phyloP scores from a whole-genome alignment of 2,113 vertebrate genomes.

The Seriola aureovittata region DNA sequence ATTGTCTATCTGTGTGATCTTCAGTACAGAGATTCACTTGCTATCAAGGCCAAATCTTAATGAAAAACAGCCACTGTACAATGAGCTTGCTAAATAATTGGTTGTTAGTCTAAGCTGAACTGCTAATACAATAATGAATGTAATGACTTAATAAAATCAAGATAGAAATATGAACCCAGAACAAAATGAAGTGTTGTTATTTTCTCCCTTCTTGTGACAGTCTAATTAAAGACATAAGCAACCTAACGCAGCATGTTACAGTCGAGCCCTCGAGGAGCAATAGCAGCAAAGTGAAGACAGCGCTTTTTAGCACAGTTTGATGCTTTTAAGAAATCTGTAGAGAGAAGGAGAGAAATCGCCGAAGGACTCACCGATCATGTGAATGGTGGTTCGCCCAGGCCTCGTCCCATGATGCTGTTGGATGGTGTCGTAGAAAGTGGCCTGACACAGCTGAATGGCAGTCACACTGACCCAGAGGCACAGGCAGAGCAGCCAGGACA shows the following conservation, averaged over 20 bases:
- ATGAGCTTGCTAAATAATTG: slow-evolving; percentile 45
- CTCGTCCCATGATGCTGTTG: slow-evolving; percentile 93
- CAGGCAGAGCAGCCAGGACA: slow-evolving; percentile 96
- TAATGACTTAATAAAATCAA: slow-evolving; percentile 43
- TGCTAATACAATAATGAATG: slow-evolving; percentile 33
- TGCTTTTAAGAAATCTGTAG: neutral
- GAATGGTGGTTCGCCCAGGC: slow-evolving; percentile 89
- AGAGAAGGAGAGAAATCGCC: neutral
- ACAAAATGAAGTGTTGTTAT: slow-evolving; percentile 11
- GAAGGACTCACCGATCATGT: slow-evolving; percentile 81
- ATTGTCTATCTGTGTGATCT: slow-evolving; percentile 56
- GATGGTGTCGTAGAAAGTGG: slow-evolving; percentile 93
- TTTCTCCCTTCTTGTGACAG: slow-evolving; percentile 33
- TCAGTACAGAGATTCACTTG: slow-evolving; percentile 22
- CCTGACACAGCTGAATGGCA: slow-evolving; percentile 93
- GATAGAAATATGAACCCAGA: slow-evolving; percentile 23
- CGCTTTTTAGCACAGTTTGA: neutral
- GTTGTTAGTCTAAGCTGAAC: slow-evolving; percentile 17
- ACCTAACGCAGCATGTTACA: slow-evolving; percentile 13
- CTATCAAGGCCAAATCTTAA: slow-evolving; percentile 51
- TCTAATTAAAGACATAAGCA: slow-evolving; percentile 42
- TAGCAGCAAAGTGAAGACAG: neutral
- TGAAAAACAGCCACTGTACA: slow-evolving; percentile 53
- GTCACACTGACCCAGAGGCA: slow-evolving; percentile 92
- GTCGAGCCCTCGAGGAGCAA: slow-evolving; percentile 1